Evolutionary conservation across 2,888 invertebrate species (phyloP), one percentile per base, ranked within the genome.

Genomic region (Halictus quadricinctus): DNA sequence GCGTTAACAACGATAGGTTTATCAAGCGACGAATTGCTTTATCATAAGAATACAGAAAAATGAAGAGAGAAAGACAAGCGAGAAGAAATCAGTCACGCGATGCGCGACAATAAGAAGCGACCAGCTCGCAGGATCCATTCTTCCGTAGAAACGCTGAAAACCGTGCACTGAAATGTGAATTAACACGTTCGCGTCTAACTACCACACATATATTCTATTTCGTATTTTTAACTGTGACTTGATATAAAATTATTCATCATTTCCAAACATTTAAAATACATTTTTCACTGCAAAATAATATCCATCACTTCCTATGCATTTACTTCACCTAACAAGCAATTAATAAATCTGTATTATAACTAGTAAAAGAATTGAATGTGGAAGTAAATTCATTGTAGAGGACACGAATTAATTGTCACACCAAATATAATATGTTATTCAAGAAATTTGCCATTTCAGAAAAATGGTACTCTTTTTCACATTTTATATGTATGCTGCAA

Each of bases 1-100:
- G 92, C 92, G 92, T 92, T 85, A 88, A 89, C 91, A 87, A 85
- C 86, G 93, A 93, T 92, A 92, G 87, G 91, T 92, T 90, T 90
- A 90, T 90, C 89, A 85, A 78, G 69, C 72, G 80, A 72, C 80
- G 79, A 70, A 69, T 76, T 76, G 85, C 76, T 72, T 87, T 88
- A 90, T 88, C 90, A 87, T 85, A 83, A 80, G 83, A 83, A 75
- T 50, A 10, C 25, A 29, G 25, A 83, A 50, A 66, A 77, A 58
- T 6, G 18, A 25, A 48, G 2, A 66, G 64, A 58, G n/a, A 18
- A 36, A 13, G 54, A 21, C 29, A 79, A 74, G 79, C 78, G 7
- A 29, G 64, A 84, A 84, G 79, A 76, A 78, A 78, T 72, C 79
- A 76, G 81, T 54, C 77, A 76, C 69, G 72, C 29, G 74, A 48